Evolutionary conservation across 2,888 invertebrate genomes (phyloP), one percentile per base, ranked within the genome.

Genomic region (Petrolisthes cinctipes): DNA sequence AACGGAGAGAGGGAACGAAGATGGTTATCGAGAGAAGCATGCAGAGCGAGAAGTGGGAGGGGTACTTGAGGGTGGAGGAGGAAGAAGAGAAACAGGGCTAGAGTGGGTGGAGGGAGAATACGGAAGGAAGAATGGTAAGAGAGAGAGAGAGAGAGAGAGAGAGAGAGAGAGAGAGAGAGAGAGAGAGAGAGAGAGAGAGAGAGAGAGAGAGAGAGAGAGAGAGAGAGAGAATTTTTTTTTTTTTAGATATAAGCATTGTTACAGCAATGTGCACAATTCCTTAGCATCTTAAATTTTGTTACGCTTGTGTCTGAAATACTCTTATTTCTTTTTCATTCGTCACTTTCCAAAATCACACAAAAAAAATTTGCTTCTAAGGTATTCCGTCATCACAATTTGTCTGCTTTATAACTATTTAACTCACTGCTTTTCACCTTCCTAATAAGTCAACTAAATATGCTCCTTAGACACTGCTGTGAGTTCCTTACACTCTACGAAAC

Each of bases 171-270:
- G 79, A 79, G 79, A 79, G 54, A 79, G 14, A 53, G 7, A 17
- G 57, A 80, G 4, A 80, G 20, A 75, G 20, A 75, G 20, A 75
- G 6, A 75, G 73, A 73, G 73, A 73, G 73, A 73, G 73, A 73
- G 73, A 73, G 73, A 73, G 73, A 73, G 73, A 73, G 73, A 73
- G 73, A 73, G 73, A 73, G 73, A 73, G 73, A 23, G 73, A 73
- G 73, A 23, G 23, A 23, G 73, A 4, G 5, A n/a, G 3, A 4
- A 75, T 20, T n/a, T n/a, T n/a, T n/a, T n/a, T n/a, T n/a, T n/a
- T n/a, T n/a, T 17, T 37, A 73, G 37, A 73, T 73, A 73, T 23
- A 0, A 37, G 0, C 37, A 0, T 37, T 37, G 0, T 37, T 37
- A 37, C 37, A 37, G 37, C 37, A 37, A 37, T 37, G 37, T 37